Percentiles rank a stretch among this genome's conserved stretches.
Conservation (phyloP, 2,888 invertebrate species). For the Apantesis nais region DNA sequence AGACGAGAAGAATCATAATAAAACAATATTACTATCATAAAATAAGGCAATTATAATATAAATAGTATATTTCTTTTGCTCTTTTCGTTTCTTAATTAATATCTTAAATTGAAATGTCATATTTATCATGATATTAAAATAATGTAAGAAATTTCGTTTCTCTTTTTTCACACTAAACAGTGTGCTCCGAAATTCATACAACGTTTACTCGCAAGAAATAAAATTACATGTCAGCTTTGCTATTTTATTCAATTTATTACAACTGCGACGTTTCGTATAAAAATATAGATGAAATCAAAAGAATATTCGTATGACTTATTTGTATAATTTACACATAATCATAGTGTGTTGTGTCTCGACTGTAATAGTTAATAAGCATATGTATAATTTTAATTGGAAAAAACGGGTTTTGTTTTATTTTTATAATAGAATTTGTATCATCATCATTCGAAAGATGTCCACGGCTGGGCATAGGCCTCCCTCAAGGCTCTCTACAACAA, state of each 20-base stretch:
- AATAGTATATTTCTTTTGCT: background rate
- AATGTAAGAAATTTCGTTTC: background rate
- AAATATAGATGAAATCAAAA: background rate
- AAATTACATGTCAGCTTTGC: constrained; percentile 7
- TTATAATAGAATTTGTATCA: background rate
- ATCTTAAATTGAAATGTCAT: background rate
- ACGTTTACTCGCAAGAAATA: constrained; percentile 5
- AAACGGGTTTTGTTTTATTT: background rate
- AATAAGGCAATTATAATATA: background rate
- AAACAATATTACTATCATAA: too few species aligned
- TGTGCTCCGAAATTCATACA: background rate
- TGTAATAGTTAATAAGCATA: background rate
- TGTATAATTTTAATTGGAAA: background rate
- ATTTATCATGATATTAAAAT: background rate
- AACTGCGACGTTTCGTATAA: background rate
- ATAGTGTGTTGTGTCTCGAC: background rate
- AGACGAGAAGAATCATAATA: too few species aligned
- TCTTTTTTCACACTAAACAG: background rate
- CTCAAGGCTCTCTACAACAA: too few species aligned
- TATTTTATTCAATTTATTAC: constrained; percentile 9
- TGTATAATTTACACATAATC: background rate
- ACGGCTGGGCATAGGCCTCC: too few species aligned
- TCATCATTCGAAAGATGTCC: too few species aligned
- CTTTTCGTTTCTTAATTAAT: background rate
- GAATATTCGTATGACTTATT: background rate